Percentiles rank a stretch among this genome's conserved stretches.
These are phyloP conservation scores for Chromoteleia sp. DNA, from an alignment of 2,888 invertebrate genomes.

Conservation along the genomic window DNA sequence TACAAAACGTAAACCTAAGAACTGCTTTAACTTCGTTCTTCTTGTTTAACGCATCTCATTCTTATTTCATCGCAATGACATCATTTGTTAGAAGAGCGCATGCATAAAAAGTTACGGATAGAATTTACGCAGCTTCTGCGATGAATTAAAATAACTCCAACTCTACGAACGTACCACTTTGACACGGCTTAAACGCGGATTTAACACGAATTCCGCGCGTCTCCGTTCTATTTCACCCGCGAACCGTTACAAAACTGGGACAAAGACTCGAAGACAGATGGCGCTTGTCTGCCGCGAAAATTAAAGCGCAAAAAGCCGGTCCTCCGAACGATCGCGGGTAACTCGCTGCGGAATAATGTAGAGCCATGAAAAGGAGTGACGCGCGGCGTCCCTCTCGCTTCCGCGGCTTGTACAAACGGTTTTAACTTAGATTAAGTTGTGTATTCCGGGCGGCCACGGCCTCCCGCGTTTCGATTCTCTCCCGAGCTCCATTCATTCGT, in stretches of 20 bases:
- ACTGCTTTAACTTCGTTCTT: no score
- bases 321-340: background rate
- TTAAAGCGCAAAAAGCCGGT: conserved; percentile 4
- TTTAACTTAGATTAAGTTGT: conserved; percentile 79
- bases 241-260: background rate
- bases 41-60: no score
- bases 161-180: no score
- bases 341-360: conserved; percentile 4
- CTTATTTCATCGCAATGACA: no score
- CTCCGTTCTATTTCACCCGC: no score
- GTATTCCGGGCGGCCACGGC: conserved; percentile 64
- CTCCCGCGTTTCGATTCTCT: conserved; percentile 55
- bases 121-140: no score
- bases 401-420: conserved; percentile 63
- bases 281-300: background rate
- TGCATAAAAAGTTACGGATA: no score
- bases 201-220: no score
- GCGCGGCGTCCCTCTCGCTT: conserved; percentile 29
- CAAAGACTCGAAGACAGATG: conserved; percentile 25
- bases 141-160: no score
- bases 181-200: no score
- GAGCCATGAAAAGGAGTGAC: conserved; percentile 2
- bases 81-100: no score
- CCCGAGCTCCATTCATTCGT: conserved; percentile 69
- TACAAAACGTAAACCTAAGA: no score